Percentiles rank a stretch among this genome's conserved stretches.
Conservation (phyloP, 2,797 vertebrate genomes). For the Margarornis squamiger region DNA sequence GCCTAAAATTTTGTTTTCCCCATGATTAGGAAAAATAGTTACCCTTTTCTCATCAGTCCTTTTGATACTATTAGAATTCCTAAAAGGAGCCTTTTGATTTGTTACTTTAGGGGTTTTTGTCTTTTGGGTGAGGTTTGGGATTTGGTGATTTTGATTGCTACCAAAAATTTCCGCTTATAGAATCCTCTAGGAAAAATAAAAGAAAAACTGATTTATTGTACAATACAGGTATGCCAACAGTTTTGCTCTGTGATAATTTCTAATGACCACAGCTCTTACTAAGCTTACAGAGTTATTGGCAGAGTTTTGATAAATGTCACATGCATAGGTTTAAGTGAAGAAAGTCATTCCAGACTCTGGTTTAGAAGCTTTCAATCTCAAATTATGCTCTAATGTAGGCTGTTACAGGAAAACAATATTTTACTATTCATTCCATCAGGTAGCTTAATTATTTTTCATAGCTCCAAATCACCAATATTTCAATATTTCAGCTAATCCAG, state of each 20-base stretch:
- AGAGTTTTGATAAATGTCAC: not conserved
- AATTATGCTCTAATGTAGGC: not conserved
- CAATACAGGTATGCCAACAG: not conserved
- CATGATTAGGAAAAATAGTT: not conserved
- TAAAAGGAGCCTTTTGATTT: not conserved
- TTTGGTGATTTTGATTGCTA: not conserved
- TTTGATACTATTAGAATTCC: not conserved
- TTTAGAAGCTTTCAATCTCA: not conserved
- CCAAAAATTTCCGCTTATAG: not conserved
- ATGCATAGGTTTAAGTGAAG: not conserved
- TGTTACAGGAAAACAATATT: not conserved
- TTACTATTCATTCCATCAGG: not conserved
- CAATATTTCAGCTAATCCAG: not conserved
- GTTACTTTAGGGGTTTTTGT: not conserved
- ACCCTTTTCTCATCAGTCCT: not conserved
- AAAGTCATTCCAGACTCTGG: not conserved
- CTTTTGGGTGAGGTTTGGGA: accelerated
- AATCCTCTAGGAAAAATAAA: not conserved
- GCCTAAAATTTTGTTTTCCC: not conserved
- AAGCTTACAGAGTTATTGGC: not conserved
- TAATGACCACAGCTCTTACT: not conserved
- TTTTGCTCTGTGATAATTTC: not conserved
- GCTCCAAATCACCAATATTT: not conserved
- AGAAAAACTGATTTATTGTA: not conserved
- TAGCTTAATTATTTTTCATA: not conserved